phyloP scores from a whole-genome alignment of 53 echinoderm and acorn worm genomes.

The Actinopyga echinites region DNA sequence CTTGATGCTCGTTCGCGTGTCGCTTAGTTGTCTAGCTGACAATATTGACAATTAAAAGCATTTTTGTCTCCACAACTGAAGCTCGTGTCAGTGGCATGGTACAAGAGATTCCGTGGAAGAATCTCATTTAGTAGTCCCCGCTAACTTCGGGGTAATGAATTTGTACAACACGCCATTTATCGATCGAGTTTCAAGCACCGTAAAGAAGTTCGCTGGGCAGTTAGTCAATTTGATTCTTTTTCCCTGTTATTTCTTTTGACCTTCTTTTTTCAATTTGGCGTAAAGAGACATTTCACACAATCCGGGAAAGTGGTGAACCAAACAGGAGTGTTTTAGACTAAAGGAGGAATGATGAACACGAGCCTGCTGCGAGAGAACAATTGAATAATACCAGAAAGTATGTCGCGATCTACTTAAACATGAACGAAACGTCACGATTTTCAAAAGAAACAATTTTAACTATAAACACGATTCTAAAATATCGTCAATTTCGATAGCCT shows the following conservation, averaged over 20 bases:
- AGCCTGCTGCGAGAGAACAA: no score
- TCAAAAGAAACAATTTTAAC: no score
- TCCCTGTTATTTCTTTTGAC: not conserved
- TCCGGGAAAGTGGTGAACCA: not conserved
- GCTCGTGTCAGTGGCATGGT: conserved; percentile 27
- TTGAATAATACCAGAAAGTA: no score
- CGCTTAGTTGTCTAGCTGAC: not conserved
- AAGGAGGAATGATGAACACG: no score
- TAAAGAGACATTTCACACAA: not conserved
- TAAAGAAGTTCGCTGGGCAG: conserved; percentile 28
- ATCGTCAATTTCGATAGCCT: no score
- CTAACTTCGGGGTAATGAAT: conserved; percentile 44
- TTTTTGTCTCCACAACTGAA: not conserved
- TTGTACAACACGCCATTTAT: conserved; percentile 48
- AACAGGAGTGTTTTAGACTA: no score
- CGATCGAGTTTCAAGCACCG: conserved; percentile 24
- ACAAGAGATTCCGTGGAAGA: not conserved
- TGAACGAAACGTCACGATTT: no score
- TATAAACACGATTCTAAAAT: no score
- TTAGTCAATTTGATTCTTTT: conserved; percentile 1
- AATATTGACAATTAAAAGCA: conserved; percentile 19
- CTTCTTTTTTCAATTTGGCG: conserved; percentile 7
- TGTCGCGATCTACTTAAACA: no score
- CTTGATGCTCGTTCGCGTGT: no score
- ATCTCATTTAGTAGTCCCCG: conserved; percentile 30